phyloP scores from a whole-genome alignment of 2,113 vertebrate genomes.

The Eulacestoma nigropectus region DNA sequence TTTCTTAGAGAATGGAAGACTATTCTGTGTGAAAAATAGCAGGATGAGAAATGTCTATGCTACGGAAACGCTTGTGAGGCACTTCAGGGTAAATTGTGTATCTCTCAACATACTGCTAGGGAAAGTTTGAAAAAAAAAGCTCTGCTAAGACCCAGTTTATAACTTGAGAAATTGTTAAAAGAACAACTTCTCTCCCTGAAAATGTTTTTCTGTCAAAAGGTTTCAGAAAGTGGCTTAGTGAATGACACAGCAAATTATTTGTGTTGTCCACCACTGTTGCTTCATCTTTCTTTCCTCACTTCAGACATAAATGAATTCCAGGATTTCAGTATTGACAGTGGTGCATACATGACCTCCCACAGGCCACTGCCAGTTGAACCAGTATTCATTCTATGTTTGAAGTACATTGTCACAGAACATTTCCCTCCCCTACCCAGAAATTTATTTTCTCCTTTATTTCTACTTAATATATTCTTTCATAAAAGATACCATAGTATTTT shows the following conservation, averaged over 20 bases:
- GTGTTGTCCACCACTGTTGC: background rate
- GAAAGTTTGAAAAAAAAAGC: background rate
- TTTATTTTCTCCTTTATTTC: background rate
- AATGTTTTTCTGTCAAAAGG: background rate
- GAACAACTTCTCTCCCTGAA: background rate
- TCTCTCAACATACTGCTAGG: background rate
- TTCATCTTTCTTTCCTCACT: background rate
- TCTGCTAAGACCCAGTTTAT: background rate
- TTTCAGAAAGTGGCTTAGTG: background rate
- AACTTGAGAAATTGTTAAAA: background rate
- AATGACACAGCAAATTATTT: background rate
- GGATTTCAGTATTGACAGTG: accelerated
- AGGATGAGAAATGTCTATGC: background rate
- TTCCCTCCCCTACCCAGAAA: background rate
- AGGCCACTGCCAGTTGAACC: background rate
- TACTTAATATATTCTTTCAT: background rate
- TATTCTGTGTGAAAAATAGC: background rate
- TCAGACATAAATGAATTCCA: background rate
- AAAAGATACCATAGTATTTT: background rate
- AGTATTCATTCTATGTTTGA: background rate
- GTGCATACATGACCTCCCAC: background rate
- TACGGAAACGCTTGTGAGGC: background rate
- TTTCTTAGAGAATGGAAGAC: background rate
- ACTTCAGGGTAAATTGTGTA: background rate
- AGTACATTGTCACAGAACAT: background rate